Evolutionary conservation across 1,140 invertebrate genomes (phyloP), one percentile per base, ranked within the genome.

Genomic region (Battus philenor): DNA sequence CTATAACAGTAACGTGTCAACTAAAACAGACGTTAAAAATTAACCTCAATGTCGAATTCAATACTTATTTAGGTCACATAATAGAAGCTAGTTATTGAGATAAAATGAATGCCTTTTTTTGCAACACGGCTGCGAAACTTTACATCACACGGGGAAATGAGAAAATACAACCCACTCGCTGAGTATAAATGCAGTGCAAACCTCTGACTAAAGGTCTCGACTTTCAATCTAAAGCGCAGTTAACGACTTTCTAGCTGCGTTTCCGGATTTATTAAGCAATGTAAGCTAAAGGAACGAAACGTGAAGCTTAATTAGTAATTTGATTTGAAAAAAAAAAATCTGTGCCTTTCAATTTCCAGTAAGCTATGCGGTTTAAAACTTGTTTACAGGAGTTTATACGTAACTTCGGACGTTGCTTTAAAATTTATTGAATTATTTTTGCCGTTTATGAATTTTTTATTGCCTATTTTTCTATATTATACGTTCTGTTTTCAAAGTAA

Each of bases 301-400:
- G 69, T 70, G 69, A 76, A 68, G 73, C 65, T 70, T 76, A 76
- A 80, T 80, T 76, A 80, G 61, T 74, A 77, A 73, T 72, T 76
- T 66, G 69, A 74, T 80, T 77, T 66, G 56, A 68, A 70, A 65
- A 57, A n/a, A n/a, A 27, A 41, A 66, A 59, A 73, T 62, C 62
- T 69, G 44, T 44, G 54, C 50, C 50, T 65, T 67, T 56, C 34
- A 64, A 48, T 59, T 62, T 54, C 44, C 38, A 41, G 38, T 41
- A 29, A 41, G 38, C 38, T 41, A 15, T 41, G 38, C 38, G 38
- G 38, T 41, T 41, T 29, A 29, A 30, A 41, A 41, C 24, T 41
- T 41, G 38, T 41, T 41, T 41, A 41, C 38, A 41, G 38, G 38
- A 41, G 38, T 41, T 41, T 41, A 41, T 41, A 41, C 38, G 24